Conservation (phyloP, 1,140 invertebrate species). For the Drosophila sulfurigaster region DNA sequence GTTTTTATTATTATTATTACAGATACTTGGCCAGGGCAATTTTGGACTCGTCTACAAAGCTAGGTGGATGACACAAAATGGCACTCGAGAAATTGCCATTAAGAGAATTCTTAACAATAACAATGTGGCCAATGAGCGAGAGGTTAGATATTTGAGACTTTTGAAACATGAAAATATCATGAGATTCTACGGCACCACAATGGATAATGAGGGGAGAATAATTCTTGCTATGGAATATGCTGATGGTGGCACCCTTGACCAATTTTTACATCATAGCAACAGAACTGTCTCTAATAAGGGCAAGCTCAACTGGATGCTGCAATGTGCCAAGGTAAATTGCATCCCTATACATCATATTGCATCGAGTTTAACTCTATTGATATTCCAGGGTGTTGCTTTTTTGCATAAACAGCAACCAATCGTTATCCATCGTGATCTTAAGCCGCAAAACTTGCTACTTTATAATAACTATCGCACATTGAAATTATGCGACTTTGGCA, state of each 20-base stretch:
- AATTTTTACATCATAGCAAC: background rate
- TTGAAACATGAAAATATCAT: slow-evolving; percentile 22
- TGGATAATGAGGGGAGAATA: too few relatives aligned
- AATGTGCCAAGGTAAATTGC: slow-evolving; percentile 12
- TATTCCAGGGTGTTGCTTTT: slow-evolving; percentile 29
- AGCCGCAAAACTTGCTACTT: slow-evolving; percentile 42
- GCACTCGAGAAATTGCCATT: background rate
- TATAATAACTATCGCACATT: background rate
- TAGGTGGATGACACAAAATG: background rate
- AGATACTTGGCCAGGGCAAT: background rate
- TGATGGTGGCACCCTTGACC: background rate
- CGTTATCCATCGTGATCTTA: slow-evolving; percentile 49
- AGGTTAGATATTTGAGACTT: background rate
- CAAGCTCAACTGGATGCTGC: slow-evolving; percentile 9
- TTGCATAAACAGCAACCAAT: slow-evolving; percentile 30
- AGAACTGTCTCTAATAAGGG: background rate
- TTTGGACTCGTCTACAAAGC: background rate
- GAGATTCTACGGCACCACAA: background rate
- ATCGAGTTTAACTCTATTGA: background rate
- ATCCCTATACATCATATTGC: background rate
- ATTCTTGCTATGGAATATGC: slow-evolving; percentile 20
- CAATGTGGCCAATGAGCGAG: background rate
- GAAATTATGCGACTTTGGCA: slow-evolving; percentile 53
- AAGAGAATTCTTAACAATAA: background rate
- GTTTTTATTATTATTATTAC: background rate